phyloP scores from a whole-genome alignment of 2,888 invertebrate genomes.

The Philhelius pedissequus region DNA sequence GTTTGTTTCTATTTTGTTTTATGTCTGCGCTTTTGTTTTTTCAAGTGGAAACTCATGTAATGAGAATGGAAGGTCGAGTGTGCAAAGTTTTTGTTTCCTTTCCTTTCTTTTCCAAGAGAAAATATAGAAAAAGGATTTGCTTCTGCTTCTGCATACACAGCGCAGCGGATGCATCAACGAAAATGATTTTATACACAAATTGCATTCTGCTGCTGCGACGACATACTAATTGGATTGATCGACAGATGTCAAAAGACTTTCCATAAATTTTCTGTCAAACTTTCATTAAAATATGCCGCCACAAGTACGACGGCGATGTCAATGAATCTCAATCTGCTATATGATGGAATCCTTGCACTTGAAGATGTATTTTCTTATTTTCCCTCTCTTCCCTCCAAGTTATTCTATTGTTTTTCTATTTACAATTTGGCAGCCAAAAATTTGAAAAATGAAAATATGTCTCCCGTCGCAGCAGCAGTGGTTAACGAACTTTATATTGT shows the following conservation, averaged over 20 bases:
- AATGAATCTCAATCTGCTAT: too few relatives aligned
- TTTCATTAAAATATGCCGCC: slow-evolving; percentile 33
- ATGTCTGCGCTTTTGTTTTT: slow-evolving; percentile 33
- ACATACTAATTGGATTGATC: slow-evolving; percentile 66
- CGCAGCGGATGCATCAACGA: slow-evolving; percentile 17
- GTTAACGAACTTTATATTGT: slow-evolving; percentile 19
- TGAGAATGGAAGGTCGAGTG: slow-evolving; percentile 46
- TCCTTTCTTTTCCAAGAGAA: not conserved
- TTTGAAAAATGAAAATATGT: slow-evolving; percentile 31
- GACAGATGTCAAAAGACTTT: slow-evolving; percentile 27
- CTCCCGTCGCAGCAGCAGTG: not conserved
- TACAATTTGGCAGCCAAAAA: slow-evolving; percentile 58
- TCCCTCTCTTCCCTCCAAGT: not conserved
- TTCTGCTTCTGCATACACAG: too few relatives aligned
- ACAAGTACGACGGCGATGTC: not conserved
- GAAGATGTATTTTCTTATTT: not conserved
- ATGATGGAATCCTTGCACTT: slow-evolving; percentile 49
- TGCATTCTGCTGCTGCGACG: not conserved
- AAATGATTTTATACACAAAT: slow-evolving; percentile 16
- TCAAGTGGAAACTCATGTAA: slow-evolving; percentile 55
- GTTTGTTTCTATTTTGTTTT: slow-evolving; percentile 24
- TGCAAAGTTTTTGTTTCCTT: slow-evolving; percentile 4
- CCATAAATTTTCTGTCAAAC: slow-evolving; percentile 37
- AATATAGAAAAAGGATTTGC: not conserved
- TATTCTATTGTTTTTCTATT: slow-evolving; percentile 32